These are phyloP conservation scores for Melanotaenia nigrans DNA, from an alignment of 2,797 vertebrate species.

Conservation along the genomic window DNA sequence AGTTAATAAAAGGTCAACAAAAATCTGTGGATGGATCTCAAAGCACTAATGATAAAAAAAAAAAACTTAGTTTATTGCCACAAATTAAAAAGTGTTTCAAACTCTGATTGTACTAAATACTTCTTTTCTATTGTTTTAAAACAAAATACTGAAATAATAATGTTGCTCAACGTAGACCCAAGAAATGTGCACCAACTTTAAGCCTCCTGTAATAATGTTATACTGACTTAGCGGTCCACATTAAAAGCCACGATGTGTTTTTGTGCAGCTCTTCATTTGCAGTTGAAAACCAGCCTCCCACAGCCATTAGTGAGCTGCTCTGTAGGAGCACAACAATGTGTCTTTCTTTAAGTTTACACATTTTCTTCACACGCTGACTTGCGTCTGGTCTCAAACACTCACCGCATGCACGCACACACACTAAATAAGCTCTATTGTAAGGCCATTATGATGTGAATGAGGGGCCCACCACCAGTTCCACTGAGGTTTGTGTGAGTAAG, in stretches of 20 bases:
- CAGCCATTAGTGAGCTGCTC: neutral
- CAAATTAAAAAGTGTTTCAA: too few species aligned
- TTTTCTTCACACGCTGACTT: slow-evolving; percentile 36
- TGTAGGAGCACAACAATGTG: slow-evolving; percentile 11
- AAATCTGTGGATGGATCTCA: neutral
- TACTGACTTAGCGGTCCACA: neutral
- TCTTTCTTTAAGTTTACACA: slow-evolving; percentile 17
- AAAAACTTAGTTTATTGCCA: too few species aligned
- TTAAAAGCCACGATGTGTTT: neutral
- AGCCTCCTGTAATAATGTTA: neutral
- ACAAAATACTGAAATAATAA: neutral
- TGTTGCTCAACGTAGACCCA: neutral
- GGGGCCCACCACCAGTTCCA: slow-evolving; percentile 61
- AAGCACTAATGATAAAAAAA: too few species aligned
- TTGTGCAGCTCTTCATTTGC: neutral
- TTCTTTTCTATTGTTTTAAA: neutral
- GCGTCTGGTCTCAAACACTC: slow-evolving; percentile 24
- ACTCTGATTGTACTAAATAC: too few species aligned
- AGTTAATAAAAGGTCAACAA: neutral
- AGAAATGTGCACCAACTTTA: neutral
- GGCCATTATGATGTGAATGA: slow-evolving; percentile 74
- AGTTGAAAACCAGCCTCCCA: neutral
- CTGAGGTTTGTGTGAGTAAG: slow-evolving; percentile 66
- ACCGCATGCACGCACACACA: slow-evolving; percentile 22
- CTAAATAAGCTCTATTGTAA: slow-evolving; percentile 68